phyloP scores from a whole-genome alignment of 2,888 invertebrate species.

The Athripsodes cinereus region DNA sequence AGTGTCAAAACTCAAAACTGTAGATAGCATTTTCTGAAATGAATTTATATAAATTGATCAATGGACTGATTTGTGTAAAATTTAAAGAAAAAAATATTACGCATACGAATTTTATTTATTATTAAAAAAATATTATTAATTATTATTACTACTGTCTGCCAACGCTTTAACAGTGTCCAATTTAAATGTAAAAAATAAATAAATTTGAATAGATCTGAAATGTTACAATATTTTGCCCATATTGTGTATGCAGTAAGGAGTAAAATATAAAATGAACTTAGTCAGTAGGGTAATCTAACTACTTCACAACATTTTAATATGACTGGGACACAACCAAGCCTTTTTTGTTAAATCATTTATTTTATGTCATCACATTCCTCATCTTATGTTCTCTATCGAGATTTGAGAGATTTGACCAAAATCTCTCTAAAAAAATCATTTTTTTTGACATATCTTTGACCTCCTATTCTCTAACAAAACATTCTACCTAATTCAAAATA shows the following conservation, averaged over 20 bases:
- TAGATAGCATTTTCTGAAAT: slow-evolving; percentile 27
- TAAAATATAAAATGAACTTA: neutral
- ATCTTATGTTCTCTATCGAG: no score
- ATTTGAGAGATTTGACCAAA: no score
- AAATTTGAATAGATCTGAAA: no score
- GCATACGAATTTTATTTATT: slow-evolving; percentile 25
- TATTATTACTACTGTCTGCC: slow-evolving; percentile 21
- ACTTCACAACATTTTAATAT: no score
- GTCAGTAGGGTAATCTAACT: no score
- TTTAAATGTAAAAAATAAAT: slow-evolving; percentile 15
- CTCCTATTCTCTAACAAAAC: slow-evolving; percentile 9
- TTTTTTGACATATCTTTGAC: no score
- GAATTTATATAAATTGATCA: slow-evolving; percentile 26
- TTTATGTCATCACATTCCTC: no score
- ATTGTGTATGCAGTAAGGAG: no score
- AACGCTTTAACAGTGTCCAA: slow-evolving; percentile 27
- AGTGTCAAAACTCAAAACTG: slow-evolving; percentile 21
- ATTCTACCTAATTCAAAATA: slow-evolving; percentile 15
- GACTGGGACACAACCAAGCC: no score
- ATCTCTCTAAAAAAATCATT: no score
- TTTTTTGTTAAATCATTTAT: neutral
- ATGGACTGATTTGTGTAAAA: slow-evolving; percentile 28
- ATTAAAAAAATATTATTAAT: slow-evolving; percentile 13
- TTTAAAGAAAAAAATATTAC: slow-evolving; percentile 19
- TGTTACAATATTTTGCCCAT: slow-evolving; percentile 20